These are phyloP conservation scores for Ceryle rudis DNA, from an alignment of 2,797 vertebrate genomes.

Conservation along the genomic window DNA sequence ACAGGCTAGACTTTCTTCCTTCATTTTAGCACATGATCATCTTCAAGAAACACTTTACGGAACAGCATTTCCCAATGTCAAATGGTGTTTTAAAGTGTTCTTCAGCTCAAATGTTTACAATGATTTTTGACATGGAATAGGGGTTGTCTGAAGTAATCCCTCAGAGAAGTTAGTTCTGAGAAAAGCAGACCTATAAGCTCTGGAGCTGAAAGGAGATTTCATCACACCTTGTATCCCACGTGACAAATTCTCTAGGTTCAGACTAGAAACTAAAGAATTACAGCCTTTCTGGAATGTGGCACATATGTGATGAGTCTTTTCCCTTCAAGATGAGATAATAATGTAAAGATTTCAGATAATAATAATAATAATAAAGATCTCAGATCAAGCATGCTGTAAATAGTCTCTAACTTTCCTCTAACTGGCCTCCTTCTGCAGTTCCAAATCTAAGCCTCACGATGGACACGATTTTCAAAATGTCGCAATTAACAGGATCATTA, in stretches of 20 bases:
- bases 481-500: not conserved
- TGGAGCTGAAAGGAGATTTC: not conserved
- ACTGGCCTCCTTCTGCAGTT: not conserved
- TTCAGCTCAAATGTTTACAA: not conserved
- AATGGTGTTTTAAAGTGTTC: not conserved
- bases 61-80: not conserved
- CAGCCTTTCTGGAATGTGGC: not conserved
- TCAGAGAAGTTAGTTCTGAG: not conserved
- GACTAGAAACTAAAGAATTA: not conserved
- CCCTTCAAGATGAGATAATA: not conserved
- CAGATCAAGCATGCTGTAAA: not conserved
- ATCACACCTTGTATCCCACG: not conserved
- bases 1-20: not conserved
- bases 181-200: not conserved
- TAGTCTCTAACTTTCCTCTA: not conserved
- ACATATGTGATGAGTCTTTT: not conserved
- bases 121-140: not conserved
- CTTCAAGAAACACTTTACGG: not conserved
- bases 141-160: not conserved
- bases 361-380: not conserved
- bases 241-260: not conserved
- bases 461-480: fast-evolving
- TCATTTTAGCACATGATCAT: not conserved
- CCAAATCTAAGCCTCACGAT: not conserved
- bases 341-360: not conserved